phyloP scores from a whole-genome alignment of 2,888 invertebrate species.

The Lacanobia oleracea region DNA sequence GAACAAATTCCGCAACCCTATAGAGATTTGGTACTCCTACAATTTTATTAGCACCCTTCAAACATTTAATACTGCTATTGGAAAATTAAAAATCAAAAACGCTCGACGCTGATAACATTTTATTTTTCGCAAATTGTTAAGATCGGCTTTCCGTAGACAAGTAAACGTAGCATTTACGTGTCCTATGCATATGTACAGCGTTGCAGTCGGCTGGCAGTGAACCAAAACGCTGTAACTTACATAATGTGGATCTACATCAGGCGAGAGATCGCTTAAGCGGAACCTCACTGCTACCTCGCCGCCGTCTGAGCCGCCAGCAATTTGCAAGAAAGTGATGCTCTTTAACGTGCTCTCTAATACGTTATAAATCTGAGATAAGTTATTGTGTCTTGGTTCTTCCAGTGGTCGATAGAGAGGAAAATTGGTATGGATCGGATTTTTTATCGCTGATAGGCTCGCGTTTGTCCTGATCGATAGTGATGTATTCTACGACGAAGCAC shows the following conservation, averaged over 20 bases:
- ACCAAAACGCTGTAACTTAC: conserved; percentile 88
- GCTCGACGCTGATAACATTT: neutral
- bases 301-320: neutral
- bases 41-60: neutral
- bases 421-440: neutral
- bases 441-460: too few relatives aligned
- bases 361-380: conserved; percentile 69
- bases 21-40: too few relatives aligned
- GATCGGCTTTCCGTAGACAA: neutral
- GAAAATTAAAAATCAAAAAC: neutral
- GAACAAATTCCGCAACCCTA: too few relatives aligned
- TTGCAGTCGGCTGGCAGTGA: conserved; percentile 84
- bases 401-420: neutral
- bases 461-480: too few relatives aligned
- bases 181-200: conserved; percentile 58
- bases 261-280: conserved; percentile 70
- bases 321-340: too few relatives aligned
- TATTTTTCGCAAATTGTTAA: neutral
- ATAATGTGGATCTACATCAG: conserved; percentile 87
- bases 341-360: conserved; percentile 58
- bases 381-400: conserved; percentile 53
- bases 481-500: too few relatives aligned
- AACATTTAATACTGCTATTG: neutral
- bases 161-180: conserved; percentile 55
- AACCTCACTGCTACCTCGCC: conserved; percentile 40